Evolutionary conservation across 1,140 invertebrate species (phyloP).

Genomic region (Triops longicaudatus): DNA sequence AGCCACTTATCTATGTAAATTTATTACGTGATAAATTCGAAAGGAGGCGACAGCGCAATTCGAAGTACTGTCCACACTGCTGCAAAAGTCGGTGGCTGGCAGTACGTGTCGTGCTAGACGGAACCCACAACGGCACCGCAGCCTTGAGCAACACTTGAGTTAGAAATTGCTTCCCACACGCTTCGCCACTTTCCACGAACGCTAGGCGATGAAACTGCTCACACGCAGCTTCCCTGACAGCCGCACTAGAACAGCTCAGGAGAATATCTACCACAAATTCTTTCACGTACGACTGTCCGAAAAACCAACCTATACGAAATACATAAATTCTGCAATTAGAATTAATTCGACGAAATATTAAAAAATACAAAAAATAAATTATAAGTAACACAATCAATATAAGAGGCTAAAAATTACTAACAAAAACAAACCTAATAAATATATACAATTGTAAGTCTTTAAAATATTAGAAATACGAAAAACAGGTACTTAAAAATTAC

Average conservation of each 20-base stretch:
- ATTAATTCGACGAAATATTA: neutral
- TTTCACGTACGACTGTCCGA: slow-evolving; percentile 41
- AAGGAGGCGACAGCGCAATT: slow-evolving; percentile 43
- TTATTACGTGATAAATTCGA: slow-evolving; percentile 39
- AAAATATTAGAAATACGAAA: too few species aligned
- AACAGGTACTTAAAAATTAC: slow-evolving; percentile 25
- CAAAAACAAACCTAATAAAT: neutral
- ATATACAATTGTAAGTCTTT: too few species aligned
- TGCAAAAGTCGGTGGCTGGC: slow-evolving; percentile 42
- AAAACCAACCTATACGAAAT: slow-evolving; percentile 36
- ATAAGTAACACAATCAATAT: neutral
- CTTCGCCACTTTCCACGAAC: slow-evolving; percentile 22
- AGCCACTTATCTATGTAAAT: neutral
- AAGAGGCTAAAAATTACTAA: too few species aligned
- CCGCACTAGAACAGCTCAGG: slow-evolving; percentile 42
- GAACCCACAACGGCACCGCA: slow-evolving; percentile 49
- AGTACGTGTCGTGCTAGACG: slow-evolving; percentile 42
- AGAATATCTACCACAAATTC: slow-evolving; percentile 48
- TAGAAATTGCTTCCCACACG: neutral
- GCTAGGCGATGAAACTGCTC: slow-evolving; percentile 43
- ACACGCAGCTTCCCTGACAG: slow-evolving; percentile 42
- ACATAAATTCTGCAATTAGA: too few species aligned
- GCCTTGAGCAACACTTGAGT: slow-evolving; percentile 44
- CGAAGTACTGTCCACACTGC: slow-evolving; percentile 49
- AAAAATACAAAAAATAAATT: slow-evolving; percentile 13